Percentiles rank a stretch among this genome's conserved stretches.
These are phyloP conservation scores for Latrodectus geometricus DNA, from an alignment of 1,140 invertebrate genomes.

Conservation along the genomic window DNA sequence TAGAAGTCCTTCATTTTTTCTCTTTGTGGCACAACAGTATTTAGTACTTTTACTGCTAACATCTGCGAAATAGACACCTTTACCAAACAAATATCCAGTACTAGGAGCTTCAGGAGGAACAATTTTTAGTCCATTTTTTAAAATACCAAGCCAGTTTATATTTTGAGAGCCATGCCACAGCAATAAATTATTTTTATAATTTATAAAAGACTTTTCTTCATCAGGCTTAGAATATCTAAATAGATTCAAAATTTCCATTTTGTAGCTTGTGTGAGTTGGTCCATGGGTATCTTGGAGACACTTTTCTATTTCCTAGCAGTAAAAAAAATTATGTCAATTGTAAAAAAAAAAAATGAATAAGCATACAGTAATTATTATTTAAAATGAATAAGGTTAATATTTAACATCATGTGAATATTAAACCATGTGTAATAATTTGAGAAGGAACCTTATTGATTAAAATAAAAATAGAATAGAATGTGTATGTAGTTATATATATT, in stretches of 20 bases:
- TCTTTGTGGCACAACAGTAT: conserved; percentile 72
- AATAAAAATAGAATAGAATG: no score
- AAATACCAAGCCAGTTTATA: conserved; percentile 75
- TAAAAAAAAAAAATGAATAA: neutral
- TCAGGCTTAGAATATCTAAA: conserved; percentile 65
- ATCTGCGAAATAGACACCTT: conserved; percentile 76
- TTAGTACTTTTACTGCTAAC: conserved; percentile 77
- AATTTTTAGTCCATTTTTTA: conserved; percentile 74
- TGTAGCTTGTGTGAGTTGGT: conserved; percentile 69
- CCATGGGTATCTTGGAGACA: conserved; percentile 70
- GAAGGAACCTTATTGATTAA: no score
- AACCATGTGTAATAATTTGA: no score
- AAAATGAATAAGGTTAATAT: neutral
- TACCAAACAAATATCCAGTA: conserved; percentile 75
- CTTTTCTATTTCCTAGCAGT: conserved; percentile 68
- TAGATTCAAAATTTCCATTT: conserved; percentile 68
- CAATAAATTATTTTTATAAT: conserved; percentile 69
- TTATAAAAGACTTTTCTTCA: conserved; percentile 65
- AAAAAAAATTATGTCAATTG: conserved; percentile 16
- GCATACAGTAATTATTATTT: neutral
- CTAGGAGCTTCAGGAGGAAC: conserved; percentile 73
- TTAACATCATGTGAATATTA: no score
- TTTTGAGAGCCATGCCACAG: conserved; percentile 75
- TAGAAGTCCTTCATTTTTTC: conserved; percentile 71
- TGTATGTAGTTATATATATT: no score